Conservation (phyloP, 2,113 vertebrate genomes). For the Pipa parva region DNA sequence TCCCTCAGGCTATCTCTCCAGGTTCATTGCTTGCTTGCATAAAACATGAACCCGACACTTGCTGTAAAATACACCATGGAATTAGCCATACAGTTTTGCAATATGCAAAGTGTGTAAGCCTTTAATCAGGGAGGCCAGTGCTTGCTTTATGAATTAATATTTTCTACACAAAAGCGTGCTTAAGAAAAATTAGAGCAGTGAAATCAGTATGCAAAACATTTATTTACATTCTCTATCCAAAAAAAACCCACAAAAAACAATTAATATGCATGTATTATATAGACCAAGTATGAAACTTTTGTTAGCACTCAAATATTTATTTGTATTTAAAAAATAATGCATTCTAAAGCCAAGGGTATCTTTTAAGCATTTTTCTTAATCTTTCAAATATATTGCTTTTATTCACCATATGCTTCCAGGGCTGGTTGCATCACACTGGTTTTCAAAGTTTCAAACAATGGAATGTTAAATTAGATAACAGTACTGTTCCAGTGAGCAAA, state of each 20-base stretch:
- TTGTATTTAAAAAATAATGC: no score
- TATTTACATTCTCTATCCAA: no score
- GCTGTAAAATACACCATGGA: slow-evolving; percentile 51
- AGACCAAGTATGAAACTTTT: no score
- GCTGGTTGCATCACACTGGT: no score
- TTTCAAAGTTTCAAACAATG: background rate
- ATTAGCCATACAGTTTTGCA: slow-evolving; percentile 46
- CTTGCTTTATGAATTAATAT: slow-evolving; percentile 1
- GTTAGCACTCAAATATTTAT: no score
- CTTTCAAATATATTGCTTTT: no score
- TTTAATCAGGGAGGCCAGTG: slow-evolving; percentile 45
- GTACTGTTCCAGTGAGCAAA: slow-evolving; percentile 6
- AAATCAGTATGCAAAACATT: background rate
- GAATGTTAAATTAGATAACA: slow-evolving; percentile 14
- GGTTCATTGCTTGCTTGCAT: slow-evolving; percentile 62
- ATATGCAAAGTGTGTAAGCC: slow-evolving; percentile 45
- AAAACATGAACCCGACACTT: slow-evolving; percentile 58
- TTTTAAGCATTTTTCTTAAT: no score
- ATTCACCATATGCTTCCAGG: no score
- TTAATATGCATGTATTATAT: no score
- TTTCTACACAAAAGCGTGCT: background rate
- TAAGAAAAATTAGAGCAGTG: background rate
- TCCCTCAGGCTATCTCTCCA: slow-evolving; percentile 58
- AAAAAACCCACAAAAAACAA: no score
- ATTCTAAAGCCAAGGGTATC: no score